Evolutionary conservation across 2,113 vertebrate species (phyloP), one percentile per base, ranked within the genome.

Genomic region (Myotis brandtii): DNA sequence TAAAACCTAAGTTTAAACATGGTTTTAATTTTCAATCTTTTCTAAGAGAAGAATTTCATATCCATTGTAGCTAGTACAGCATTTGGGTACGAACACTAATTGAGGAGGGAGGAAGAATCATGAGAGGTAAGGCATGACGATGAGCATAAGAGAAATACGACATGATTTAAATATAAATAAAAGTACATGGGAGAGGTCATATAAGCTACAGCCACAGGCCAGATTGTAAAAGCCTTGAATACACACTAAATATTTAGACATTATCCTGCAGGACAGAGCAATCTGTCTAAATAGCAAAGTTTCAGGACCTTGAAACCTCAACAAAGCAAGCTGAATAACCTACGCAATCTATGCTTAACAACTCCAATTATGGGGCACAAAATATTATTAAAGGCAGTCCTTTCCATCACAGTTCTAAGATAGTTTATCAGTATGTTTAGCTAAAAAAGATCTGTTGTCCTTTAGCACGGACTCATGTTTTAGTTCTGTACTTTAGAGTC

Each of bases 11-110:
- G 14, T 64, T 79, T 79, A 84, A 84, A 93, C 16, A 7, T 52
- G 89, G 80, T 75, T 80, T 86, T 79, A 94, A 46, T 50, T 54
- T 91, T 6, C 16, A 85, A 75, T 75, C 32, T 84, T 92, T 82
- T 73, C 27, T 27, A 70, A 80, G 8, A 73, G 34, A 52, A 91
- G 34, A 87, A 17, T 37, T 21, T 27, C 52, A 87, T 87, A 85
- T 70, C 62, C 27, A 75, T 3, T 27, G 18, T 17, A 69, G 25
- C 4, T 66, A 48, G 32, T 52, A 6, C 2, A 76, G 21, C 9
- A 54, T 48, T 23, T 92, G 46, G 37, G 50, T 81, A 91, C 48
- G 56, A 72, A 59, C 32, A 34, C 11, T 56, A 40, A 85, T 25
- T 66, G 50, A 81, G 46, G 32, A 82, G 9, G 27, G 7, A 92